A percentile compares a stretch with the other conserved stretches of the same genome.
These are phyloP conservation scores for Hemaris fuciformis DNA, from an alignment of 2,888 invertebrate species.

Conservation along the genomic window DNA sequence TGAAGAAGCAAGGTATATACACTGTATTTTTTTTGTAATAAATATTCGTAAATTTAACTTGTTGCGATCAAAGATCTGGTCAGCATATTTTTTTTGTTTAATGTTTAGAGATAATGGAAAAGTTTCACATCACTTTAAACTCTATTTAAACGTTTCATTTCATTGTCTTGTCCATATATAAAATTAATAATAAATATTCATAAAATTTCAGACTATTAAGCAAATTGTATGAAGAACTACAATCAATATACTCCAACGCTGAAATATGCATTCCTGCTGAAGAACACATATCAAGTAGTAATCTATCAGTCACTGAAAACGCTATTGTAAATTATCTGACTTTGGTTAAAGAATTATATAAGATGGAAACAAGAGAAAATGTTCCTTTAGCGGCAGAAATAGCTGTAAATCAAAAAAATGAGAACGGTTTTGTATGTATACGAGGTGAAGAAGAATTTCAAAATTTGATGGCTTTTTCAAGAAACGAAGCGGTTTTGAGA, in stretches of 20 bases:
- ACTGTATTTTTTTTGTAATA: too few relatives aligned
- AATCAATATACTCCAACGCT: constrained; percentile 81
- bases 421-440: constrained; percentile 65
- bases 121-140: too few relatives aligned
- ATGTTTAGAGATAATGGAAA: too few relatives aligned
- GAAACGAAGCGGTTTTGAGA: constrained; percentile 70
- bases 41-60: too few relatives aligned
- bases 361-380: constrained; percentile 23
- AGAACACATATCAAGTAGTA: constrained; percentile 27
- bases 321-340: constrained; percentile 50
- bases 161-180: constrained; percentile 8
- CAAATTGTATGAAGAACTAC: constrained; percentile 74
- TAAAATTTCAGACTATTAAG: constrained; percentile 64
- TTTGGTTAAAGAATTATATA: constrained; percentile 30
- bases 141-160: too few relatives aligned
- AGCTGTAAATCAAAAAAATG: constrained; percentile 20
- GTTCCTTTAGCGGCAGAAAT: constrained; percentile 34
- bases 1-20: constrained; percentile 77
- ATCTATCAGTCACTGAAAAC: constrained; percentile 46
- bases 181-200: neutral
- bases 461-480: constrained; percentile 76
- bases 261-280: constrained; percentile 75
- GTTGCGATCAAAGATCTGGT: too few relatives aligned
- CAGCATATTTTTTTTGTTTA: too few relatives aligned
- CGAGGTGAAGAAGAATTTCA: constrained; percentile 84